phyloP scores from a whole-genome alignment of 2,888 invertebrate genomes.

The Eupithecia insigniata region DNA sequence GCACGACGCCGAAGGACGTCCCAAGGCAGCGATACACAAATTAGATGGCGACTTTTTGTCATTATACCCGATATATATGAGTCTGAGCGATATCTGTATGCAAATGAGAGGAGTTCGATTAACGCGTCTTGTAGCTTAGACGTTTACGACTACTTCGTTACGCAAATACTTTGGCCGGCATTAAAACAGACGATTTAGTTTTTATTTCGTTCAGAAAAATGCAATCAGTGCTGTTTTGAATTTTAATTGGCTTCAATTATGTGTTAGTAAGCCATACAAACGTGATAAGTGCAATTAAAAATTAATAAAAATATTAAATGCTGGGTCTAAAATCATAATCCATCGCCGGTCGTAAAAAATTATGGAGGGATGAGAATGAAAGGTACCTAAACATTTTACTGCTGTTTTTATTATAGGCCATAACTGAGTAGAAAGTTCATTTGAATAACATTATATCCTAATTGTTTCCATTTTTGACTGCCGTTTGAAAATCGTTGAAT shows the following conservation, averaged over 20 bases:
- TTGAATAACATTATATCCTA: constrained; percentile 9
- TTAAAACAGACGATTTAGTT: constrained; percentile 27
- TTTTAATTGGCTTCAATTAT: constrained; percentile 25
- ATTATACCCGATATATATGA: constrained; percentile 51
- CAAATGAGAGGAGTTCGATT: constrained; percentile 63
- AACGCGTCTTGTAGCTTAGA: constrained; percentile 56
- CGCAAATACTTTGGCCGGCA: constrained; percentile 49
- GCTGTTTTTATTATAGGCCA: constrained; percentile 13
- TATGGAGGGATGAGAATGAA: constrained; percentile 16
- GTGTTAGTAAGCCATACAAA: constrained; percentile 30
- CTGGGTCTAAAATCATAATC: constrained; percentile 21
- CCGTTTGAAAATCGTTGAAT: not conserved
- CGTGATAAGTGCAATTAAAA: constrained; percentile 29
- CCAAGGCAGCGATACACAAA: constrained; percentile 50
- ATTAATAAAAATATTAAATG: constrained; percentile 16
- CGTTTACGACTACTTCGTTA: constrained; percentile 69
- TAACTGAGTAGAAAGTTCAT: constrained; percentile 5
- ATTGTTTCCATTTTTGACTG: not conserved
- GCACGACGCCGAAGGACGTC: constrained; percentile 52
- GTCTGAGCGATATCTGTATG: constrained; percentile 58
- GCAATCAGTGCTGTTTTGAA: constrained; percentile 18
- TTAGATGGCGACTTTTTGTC: constrained; percentile 46
- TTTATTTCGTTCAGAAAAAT: constrained; percentile 17
- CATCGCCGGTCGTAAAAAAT: constrained; percentile 20
- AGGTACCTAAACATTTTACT: constrained; percentile 23